Conservation (phyloP, 2,888 invertebrate species). For the Alloscopus bannaensis region DNA sequence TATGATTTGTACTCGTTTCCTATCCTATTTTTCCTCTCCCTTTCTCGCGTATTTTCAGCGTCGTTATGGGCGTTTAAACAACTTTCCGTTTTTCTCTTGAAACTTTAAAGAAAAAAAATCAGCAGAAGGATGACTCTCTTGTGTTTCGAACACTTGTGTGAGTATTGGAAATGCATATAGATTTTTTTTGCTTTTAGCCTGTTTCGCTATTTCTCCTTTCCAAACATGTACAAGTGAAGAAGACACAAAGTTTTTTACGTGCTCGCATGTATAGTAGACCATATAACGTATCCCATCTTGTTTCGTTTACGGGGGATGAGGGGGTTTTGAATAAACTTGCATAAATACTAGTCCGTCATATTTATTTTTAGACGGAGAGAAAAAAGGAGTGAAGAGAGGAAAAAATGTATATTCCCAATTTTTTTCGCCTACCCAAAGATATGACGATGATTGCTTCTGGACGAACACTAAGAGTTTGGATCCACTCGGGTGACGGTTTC, state of each 20-base stretch:
- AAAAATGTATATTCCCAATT: no score
- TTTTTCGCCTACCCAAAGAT: conserved; percentile 44
- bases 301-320: conserved; percentile 39
- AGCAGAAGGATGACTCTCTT: neutral
- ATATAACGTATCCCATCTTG: conserved; percentile 42
- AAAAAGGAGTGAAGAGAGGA: no score
- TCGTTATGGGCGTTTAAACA: no score
- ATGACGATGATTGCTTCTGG: conserved; percentile 54
- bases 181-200: conserved; percentile 18
- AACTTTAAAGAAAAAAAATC: neutral
- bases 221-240: neutral
- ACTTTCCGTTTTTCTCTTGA: conserved; percentile 1
- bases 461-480: conserved; percentile 53
- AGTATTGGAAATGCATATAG: no score
- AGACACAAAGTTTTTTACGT: neutral
- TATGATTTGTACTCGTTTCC: conserved; percentile 9
- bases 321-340: conserved; percentile 55
- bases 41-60: neutral
- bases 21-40: conserved; percentile 7
- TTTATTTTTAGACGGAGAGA: conserved; percentile 65
- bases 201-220: conserved; percentile 3
- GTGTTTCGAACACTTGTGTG: no score
- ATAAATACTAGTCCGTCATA: conserved; percentile 66
- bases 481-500: conserved; percentile 62
- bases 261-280: neutral